Conservation (phyloP, 2,113 vertebrate species). For the Pipa parva region DNA sequence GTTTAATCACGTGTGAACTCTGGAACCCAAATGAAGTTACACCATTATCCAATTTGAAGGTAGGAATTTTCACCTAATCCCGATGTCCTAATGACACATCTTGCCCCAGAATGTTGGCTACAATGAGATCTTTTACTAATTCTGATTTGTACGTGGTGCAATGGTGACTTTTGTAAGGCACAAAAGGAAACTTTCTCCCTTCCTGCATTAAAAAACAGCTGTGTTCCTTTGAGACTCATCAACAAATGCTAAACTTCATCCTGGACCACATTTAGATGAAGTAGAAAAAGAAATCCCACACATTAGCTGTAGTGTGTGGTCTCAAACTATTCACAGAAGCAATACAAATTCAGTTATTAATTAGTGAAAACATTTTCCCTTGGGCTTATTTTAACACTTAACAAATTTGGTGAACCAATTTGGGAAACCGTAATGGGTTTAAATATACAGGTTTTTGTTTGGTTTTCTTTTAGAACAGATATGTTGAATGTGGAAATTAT, state of each 20-base stretch:
- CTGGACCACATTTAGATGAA: conserved; percentile 50
- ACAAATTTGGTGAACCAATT: neutral
- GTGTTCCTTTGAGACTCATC: conserved; percentile 50
- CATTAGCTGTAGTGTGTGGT: conserved; percentile 50
- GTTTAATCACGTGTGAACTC: too few species aligned
- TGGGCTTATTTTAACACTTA: neutral
- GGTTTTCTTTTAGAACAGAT: too few species aligned
- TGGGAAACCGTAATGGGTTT: neutral
- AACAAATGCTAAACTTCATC: conserved; percentile 50
- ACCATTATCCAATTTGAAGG: too few species aligned
- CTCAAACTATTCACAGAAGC: conserved; percentile 41
- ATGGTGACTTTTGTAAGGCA: conserved; percentile 52
- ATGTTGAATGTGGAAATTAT: too few species aligned
- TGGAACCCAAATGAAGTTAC: too few species aligned
- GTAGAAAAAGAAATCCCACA: conserved; percentile 39
- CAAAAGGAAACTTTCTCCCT: conserved; percentile 49
- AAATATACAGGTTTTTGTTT: neutral
- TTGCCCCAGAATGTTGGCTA: conserved; percentile 48
- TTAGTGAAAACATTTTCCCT: conserved; percentile 18
- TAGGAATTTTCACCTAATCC: neutral
- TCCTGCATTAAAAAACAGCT: conserved; percentile 60
- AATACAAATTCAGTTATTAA: conserved; percentile 16
- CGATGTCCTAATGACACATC: conserved; percentile 43
- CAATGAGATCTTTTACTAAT: conserved; percentile 45
- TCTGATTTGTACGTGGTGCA: conserved; percentile 54